Percentiles rank a stretch among this genome's conserved stretches.
phyloP scores from a whole-genome alignment of 2,888 invertebrate genomes.

The Tetanocera ferruginea region DNA sequence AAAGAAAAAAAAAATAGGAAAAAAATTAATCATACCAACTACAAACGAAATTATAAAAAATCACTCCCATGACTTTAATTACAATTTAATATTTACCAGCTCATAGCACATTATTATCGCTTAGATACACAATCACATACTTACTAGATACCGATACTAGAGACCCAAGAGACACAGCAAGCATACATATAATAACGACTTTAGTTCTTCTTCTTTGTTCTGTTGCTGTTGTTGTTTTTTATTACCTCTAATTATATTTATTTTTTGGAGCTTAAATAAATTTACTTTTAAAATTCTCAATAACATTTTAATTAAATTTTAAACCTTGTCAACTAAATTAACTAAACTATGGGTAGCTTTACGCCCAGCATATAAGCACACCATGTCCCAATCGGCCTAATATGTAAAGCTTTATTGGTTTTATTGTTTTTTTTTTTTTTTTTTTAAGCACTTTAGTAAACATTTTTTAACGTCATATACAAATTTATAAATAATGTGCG shows the following conservation, averaged over 20 bases:
- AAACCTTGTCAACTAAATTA: conserved; percentile 51
- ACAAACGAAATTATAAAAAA: conserved; percentile 28
- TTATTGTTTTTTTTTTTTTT: not conserved
- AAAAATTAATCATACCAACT: not conserved
- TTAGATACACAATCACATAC: conserved; percentile 2
- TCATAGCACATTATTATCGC: not conserved
- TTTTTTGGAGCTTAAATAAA: conserved; percentile 52
- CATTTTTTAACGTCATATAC: conserved; percentile 22
- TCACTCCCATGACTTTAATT: conserved; percentile 64
- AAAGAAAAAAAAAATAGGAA: too few relatives aligned
- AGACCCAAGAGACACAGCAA: not conserved
- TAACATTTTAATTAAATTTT: conserved; percentile 58
- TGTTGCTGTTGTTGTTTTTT: not conserved
- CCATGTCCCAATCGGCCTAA: not conserved
- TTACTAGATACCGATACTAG: not conserved
- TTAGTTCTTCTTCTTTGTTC: not conserved
- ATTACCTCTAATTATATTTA: not conserved
- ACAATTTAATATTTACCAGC: conserved; percentile 46
- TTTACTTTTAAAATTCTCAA: conserved; percentile 54
- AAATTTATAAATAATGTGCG: conserved; percentile 18
- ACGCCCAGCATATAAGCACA: not conserved
- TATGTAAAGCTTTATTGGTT: conserved; percentile 11
- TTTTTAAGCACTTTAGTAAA: conserved; percentile 6
- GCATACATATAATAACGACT: not conserved
- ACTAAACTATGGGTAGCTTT: conserved; percentile 10